Evolutionary conservation across 2,888 invertebrate genomes (phyloP).

Genomic region (Eupithecia pulchellata): DNA sequence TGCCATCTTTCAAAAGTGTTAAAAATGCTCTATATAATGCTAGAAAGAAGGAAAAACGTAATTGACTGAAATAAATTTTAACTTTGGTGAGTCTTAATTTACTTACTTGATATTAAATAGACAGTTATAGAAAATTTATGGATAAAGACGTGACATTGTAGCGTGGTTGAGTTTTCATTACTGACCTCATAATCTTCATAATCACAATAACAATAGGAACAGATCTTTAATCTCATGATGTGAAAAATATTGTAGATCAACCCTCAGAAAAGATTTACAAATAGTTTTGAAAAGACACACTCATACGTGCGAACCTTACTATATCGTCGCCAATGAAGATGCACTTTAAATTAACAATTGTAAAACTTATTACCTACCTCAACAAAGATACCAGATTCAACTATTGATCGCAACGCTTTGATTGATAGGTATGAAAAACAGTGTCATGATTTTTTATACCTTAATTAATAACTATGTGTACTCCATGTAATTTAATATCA

Average conservation of each 20-base stretch:
- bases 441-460: no score
- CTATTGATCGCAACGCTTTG: background rate
- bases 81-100: background rate
- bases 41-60: background rate
- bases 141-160: no score
- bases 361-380: background rate
- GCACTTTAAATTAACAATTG: background rate
- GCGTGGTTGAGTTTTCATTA: no score
- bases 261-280: background rate
- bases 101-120: background rate
- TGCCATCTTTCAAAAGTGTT: slow-evolving; percentile 1
- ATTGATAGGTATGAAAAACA: no score
- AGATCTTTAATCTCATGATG: background rate
- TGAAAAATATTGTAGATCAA: background rate
- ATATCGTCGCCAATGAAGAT: background rate
- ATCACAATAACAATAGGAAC: background rate
- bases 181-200: no score
- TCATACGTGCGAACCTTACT: background rate
- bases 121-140: background rate
- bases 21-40: background rate
- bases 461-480: no score
- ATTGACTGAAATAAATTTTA: background rate
- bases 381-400: background rate
- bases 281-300: background rate
- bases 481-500: no score